These are phyloP conservation scores for Pangasius sanitwongsei DNA, from an alignment of 2,797 vertebrate species.

Conservation along the genomic window DNA sequence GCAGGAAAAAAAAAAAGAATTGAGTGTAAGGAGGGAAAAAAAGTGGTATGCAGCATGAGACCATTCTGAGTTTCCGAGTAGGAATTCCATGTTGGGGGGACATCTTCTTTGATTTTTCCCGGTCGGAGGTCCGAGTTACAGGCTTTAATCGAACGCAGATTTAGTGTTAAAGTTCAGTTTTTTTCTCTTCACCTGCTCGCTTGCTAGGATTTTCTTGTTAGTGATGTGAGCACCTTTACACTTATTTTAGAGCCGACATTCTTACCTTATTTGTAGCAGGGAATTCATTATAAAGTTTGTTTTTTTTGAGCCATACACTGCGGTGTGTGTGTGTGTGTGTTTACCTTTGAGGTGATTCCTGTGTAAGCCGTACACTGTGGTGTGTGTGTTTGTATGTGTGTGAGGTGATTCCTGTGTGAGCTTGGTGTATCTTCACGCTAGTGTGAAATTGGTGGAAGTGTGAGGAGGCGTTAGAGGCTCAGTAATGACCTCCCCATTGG, in stretches of 20 bases:
- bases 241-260: neutral
- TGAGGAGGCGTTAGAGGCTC: constrained; percentile 35
- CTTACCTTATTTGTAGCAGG: neutral
- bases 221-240: neutral
- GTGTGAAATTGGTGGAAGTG: constrained; percentile 33
- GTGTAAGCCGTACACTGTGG: constrained; percentile 11
- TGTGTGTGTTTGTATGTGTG: neutral
- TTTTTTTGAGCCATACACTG: neutral
- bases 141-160: neutral
- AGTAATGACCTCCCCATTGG: constrained; percentile 50
- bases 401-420: neutral
- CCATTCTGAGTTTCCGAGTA: neutral
- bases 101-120: neutral
- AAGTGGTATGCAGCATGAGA: too few relatives aligned
- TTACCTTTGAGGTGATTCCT: too few relatives aligned
- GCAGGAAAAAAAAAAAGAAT: neutral
- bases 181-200: neutral
- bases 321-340: too few relatives aligned
- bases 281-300: neutral
- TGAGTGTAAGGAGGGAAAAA: too few relatives aligned
- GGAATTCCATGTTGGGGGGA: neutral
- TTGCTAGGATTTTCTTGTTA: neutral
- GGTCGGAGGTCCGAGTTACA: neutral
- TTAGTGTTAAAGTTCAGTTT: neutral
- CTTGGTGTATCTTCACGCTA: constrained; percentile 30